Base-by-base conservation (phyloP, 2,888 invertebrate species). In the Xylocampa areola region DNA sequence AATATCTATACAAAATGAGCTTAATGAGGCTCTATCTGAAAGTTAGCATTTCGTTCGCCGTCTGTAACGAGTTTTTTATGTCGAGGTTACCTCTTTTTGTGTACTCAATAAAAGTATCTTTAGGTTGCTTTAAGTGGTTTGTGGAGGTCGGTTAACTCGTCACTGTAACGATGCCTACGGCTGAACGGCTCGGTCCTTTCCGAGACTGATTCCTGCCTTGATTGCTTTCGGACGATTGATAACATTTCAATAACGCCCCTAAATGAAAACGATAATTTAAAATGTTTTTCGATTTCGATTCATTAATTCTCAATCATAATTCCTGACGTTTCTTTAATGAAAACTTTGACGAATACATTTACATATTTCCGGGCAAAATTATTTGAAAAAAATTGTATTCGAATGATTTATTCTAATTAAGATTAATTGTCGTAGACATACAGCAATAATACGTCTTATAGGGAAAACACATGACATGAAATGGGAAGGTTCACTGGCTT, bases 181-280 rank as follows among this genome's bases (percentile, higher is more conserved):
- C 17, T 35, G 36, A 25, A 30, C 32, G 19, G 47, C 17, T 35
- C 39, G 29, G 61, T 67, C 71, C 73, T 48, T 53, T 54, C 43
- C 63, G 41, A 51, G 52, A 68, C 69, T 72, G 74, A 79, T 79
- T 68, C 53, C 65, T 49, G 25, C 37, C 60, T 51, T 59, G 70
- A 80, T 76, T 75, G 74, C 66, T 43, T 51, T 41, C 32, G 43
- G 67, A 35, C 65, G 63, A 76, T 76, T 77, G 68, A 73, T 68
- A 68, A 60, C 58, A 59, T 58, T 67, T 58, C 68, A 67, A 66
- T 73, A 73, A 60, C 48, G 30, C 44, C 51, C 49, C 48, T 51
- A 72, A 76, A 72, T 70, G 70, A 73, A 73, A 77, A 67, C 59
- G 57, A 67, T 70, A 54, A 62, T 72, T 74, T 67, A 51, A 69